Conservation (phyloP, 2,888 invertebrate species). For the Sympetrum striolatum region DNA sequence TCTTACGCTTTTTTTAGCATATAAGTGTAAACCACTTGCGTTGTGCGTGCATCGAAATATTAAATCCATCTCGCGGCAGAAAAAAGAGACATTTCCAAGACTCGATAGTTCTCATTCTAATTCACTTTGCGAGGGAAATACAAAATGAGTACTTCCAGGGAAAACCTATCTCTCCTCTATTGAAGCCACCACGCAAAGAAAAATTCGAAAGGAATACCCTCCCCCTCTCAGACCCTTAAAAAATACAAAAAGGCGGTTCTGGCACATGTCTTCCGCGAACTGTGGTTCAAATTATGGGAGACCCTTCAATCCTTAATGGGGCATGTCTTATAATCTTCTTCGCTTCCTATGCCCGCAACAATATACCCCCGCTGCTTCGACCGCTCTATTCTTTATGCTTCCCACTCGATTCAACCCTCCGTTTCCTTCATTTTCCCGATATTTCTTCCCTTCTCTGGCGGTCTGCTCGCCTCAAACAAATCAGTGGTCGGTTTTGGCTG, state of each 20-base stretch:
- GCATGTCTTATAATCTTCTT: slow-evolving; percentile 18
- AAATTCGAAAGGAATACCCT: not conserved
- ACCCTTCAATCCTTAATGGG: slow-evolving; percentile 39
- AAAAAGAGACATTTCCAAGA: not conserved
- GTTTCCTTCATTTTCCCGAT: not conserved
- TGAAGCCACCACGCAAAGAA: not conserved
- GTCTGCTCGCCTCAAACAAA: not conserved
- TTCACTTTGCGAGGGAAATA: slow-evolving; percentile 3
- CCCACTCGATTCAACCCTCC: not conserved
- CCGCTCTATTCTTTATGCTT: not conserved
- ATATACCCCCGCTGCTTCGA: not conserved
- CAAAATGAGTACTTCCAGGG: not conserved
- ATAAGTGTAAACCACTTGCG: not conserved
- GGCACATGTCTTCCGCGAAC: slow-evolving; percentile 36
- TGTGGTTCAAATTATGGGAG: slow-evolving; percentile 29
- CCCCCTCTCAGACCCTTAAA: not conserved
- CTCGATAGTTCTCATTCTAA: not conserved
- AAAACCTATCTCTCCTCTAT: not conserved
- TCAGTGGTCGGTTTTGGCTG: no score
- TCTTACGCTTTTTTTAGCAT: not conserved
- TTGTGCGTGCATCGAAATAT: no score
- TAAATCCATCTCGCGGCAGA: not conserved
- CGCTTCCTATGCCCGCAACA: not conserved
- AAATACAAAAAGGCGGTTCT: slow-evolving; percentile 19
- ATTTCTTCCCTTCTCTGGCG: not conserved